Percentiles rank a stretch among this genome's conserved stretches.
These are phyloP conservation scores for Anolis carolinensis DNA, from an alignment of 2,113 vertebrate species.

Conservation along the genomic window DNA sequence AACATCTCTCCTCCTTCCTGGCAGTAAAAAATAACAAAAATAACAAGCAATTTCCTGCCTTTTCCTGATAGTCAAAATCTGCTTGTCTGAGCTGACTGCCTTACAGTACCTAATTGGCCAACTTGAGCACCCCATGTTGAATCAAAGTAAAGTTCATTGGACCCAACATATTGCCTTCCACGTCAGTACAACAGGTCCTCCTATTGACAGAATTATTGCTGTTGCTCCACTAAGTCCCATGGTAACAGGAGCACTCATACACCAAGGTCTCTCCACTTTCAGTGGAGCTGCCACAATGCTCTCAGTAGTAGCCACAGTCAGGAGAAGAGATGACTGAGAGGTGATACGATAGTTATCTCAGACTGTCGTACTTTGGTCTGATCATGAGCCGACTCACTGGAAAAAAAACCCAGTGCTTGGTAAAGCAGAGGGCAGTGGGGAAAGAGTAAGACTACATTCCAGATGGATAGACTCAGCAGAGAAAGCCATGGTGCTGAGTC, in stretches of 20 bases:
- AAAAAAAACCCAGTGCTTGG: too few relatives aligned
- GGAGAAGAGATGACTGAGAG: background rate
- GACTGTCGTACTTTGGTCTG: too few relatives aligned
- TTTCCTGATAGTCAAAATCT: background rate
- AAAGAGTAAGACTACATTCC: too few relatives aligned
- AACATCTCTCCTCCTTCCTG: background rate
- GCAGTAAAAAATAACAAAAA: background rate
- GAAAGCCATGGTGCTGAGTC: too few relatives aligned
- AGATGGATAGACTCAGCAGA: too few relatives aligned
- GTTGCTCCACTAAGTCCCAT: background rate
- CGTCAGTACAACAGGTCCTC: background rate
- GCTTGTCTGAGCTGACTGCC: background rate
- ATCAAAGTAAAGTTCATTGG: background rate
- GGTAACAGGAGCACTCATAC: background rate
- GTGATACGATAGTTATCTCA: too few relatives aligned
- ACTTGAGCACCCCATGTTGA: background rate
- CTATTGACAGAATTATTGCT: background rate
- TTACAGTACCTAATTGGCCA: background rate
- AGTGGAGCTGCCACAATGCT: background rate
- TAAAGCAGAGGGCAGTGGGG: too few relatives aligned
- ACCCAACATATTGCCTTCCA: background rate
- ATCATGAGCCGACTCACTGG: too few relatives aligned
- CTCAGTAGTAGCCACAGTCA: background rate
- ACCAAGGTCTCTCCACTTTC: background rate
- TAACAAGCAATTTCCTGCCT: background rate